Evolutionary conservation across 2,113 vertebrate genomes (phyloP), one percentile per base, ranked within the genome.

Genomic region (Xenotilapia flavipinnis): DNA sequence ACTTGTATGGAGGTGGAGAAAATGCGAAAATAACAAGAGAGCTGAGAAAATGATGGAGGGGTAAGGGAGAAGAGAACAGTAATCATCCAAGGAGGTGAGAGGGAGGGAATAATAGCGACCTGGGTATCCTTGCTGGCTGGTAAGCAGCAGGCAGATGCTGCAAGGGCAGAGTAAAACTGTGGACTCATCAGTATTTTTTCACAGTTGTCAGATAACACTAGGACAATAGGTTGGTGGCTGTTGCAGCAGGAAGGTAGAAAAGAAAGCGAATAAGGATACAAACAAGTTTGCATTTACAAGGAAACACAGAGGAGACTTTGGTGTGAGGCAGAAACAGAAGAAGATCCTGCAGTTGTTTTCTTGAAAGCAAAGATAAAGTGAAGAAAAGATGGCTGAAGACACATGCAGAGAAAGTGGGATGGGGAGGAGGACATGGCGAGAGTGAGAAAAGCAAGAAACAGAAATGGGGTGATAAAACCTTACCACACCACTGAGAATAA

Each of bases 181-280:
- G 83, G 92, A 95, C 83, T 95, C 93, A 94, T 94, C 94, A 91
- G 53, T 90, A 94, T 94, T 68, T 93, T 85, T 92, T 93, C 91
- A 88, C 92, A 92, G 89, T 75, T 92, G 94, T 93, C 83, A 94
- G 94, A 94, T 95, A 93, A 91, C 87, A 87, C 81, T 4, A 73
- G 86, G 89, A 92, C 92, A 89, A 92, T 82, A 70, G 81, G 81
- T 53, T 51, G 65, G 75, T 56, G 83, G 82, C 68, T 80, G 47
- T 85, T 86, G 87, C 68, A 45, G 88, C 19, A 17, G 40, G 65
- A 81, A 49, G 42, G 75, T 38, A 31, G 65, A 80, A 60, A 38
- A n/a, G 31, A 60, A 80, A 77, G 38, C 0, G 13, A 54, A 53
- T n/a, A 49, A 19, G 80, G 49, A 38, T 14, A 51, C 82, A 83